Base-by-base conservation (phyloP, 2,797 vertebrate genomes). In the Bovichtus diacanthus region DNA sequence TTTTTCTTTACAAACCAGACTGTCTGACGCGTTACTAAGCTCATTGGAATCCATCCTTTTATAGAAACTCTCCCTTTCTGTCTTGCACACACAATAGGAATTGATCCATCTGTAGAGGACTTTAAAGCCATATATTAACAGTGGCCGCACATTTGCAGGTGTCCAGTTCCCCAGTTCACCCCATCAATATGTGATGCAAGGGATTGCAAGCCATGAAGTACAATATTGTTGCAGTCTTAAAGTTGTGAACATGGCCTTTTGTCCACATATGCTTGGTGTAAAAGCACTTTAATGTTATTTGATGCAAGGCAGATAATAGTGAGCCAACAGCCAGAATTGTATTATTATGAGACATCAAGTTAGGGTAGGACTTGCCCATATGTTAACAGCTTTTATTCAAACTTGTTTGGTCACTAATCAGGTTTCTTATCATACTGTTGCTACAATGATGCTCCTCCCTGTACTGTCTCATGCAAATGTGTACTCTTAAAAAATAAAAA, bases 1-100 rank as follows among this genome's bases (percentile, higher is more conserved):
- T 96, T 97, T 95, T 87, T 94, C 93, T 49, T 96, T 92, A 88
- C 70, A 54, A 81, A 91, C 90, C 91, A 94, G 88, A 91, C 88
- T 82, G 91, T 75, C 82, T 92, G 91, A 70, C 83, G 29, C 65
- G 74, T 83, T 55, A 82, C 87, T 93, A 93, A 92, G 82, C 94
- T 87, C 82, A 75, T 47, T 67, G 87, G 87, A 87, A 94, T 95
- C 68, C 80, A 84, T 82, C 85, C 80, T 81, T 54, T 74, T 81
- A 79, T 82, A 58, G 58, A 62, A 55, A 76, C 72, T 21, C 73
- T 51, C 59, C 59, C 64, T 50, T 73, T 82, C 69, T 79, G 68
- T 75, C 80, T 76, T 65, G 27, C 64, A 54, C 63, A 2, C 66
- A 86, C 76, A 83, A 78, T 74, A 4, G 75, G 36, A 53, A 80